A percentile compares a stretch with the other conserved stretches of the same genome.
Conservation (phyloP, 2,797 vertebrate genomes). For the Spinus pinus region DNA sequence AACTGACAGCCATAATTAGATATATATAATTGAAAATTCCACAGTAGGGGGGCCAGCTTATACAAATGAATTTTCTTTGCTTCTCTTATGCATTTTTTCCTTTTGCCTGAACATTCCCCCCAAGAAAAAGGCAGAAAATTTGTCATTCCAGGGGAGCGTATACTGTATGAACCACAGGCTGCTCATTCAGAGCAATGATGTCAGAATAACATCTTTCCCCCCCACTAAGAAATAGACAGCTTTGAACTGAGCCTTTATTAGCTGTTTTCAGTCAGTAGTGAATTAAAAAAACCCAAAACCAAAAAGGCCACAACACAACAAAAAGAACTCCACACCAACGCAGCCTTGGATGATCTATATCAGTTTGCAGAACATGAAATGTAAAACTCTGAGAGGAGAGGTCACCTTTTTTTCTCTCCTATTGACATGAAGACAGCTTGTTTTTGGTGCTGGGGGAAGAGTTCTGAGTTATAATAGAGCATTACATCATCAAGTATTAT, state of each 20-base stretch:
- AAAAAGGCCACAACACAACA: background rate
- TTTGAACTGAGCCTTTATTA: constrained; percentile 36
- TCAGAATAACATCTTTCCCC: constrained; percentile 75
- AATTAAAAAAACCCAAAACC: background rate
- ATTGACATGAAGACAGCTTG: constrained; percentile 87
- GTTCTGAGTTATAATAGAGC: constrained; percentile 80
- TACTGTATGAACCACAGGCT: constrained; percentile 73
- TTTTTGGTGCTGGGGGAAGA: constrained; percentile 40
- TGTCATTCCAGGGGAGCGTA: constrained; percentile 72
- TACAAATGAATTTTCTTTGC: constrained; percentile 84
- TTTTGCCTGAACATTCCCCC: constrained; percentile 62
- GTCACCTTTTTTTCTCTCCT: constrained; percentile 62
- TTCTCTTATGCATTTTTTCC: constrained; percentile 76
- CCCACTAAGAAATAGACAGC: constrained; percentile 24
- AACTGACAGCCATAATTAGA: constrained; percentile 96
- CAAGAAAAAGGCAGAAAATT: constrained; percentile 75
- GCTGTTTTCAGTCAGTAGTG: constrained; percentile 34
- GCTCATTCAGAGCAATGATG: constrained; percentile 75
- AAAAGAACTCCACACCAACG: background rate
- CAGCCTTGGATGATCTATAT: constrained; percentile 23
- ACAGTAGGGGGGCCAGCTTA: constrained; percentile 81
- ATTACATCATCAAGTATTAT: constrained; percentile 92
- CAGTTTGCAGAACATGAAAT: constrained; percentile 53
- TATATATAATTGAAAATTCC: constrained; percentile 89
- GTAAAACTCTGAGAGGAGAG: constrained; percentile 70